Evolutionary conservation across 2,113 vertebrate genomes (phyloP).

Genomic region (Nothocercus nigrocapillus): DNA sequence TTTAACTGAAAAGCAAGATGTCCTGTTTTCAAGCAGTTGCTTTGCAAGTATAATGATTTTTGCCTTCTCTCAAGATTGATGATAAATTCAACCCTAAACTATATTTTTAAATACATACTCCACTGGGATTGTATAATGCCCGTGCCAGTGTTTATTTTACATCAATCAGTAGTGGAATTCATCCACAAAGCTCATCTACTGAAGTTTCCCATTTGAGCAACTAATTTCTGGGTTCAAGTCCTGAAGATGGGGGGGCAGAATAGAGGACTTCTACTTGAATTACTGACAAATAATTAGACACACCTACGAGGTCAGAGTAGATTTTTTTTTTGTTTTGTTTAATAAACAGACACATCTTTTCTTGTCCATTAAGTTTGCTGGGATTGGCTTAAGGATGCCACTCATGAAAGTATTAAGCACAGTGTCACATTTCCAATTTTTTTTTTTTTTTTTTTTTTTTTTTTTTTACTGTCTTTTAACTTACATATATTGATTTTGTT

Average conservation of each 20-base stretch:
- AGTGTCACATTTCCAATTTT: not conserved
- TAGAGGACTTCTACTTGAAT: not conserved
- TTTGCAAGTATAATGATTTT: not conserved
- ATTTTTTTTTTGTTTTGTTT: not conserved
- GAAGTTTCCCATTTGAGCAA: not conserved
- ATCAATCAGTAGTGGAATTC: not conserved
- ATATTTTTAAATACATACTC: not conserved
- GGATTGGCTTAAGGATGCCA: not conserved
- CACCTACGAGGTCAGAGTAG: not conserved
- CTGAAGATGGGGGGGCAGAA: not conserved
- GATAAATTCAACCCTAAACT: not conserved
- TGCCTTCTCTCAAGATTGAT: not conserved
- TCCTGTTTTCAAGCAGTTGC: not conserved
- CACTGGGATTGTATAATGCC: not conserved
- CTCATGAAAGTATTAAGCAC: not conserved
- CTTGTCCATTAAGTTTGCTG: not conserved
- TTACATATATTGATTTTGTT: not conserved
- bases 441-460: not conserved
- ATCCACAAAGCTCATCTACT: not conserved
- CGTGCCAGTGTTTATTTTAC: not conserved
- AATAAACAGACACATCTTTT: not conserved
- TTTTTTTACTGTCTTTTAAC: not conserved
- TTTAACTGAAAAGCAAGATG: not conserved
- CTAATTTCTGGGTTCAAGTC: not conserved
- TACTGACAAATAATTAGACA: not conserved